Evolutionary conservation across 2,113 vertebrate species (phyloP), one percentile per base, ranked within the genome.

Genomic region (Desmodus rotundus): DNA sequence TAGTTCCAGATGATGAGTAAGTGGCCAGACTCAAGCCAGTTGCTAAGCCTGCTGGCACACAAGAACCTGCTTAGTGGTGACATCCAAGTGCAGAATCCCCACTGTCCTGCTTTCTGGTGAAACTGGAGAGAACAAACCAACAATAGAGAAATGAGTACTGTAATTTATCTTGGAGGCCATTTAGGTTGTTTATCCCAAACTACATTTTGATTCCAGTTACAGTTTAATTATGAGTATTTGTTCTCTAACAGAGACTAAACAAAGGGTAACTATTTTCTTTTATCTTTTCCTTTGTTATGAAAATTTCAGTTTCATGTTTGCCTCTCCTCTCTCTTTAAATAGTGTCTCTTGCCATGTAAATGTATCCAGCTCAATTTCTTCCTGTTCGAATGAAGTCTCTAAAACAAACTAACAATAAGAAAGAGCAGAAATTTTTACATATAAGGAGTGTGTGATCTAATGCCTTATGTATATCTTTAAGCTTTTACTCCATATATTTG

Each of bases 181-280:
- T 89, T 95, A 61, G 61, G 24, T 97, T 97, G 95, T 95, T 97
- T 97, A 96, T 93, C 87, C 96, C 70, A 89, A 94, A 72, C 88
- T 97, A 74, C 97, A 74, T 84, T 98, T 97, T 96, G 28, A 97
- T 97, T 94, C 94, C 50, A 77, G 61, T 93, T 98, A 97, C 94
- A 95, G 86, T 93, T 85, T 96, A 98, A 97, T 97, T 98, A 97
- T 95, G 97, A 98, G 96, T 97, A 92, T 97, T 98, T 98, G 72
- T 98, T 98, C 95, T 96, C 63, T 94, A 95, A 95, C 56, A 97
- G 77, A 97, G 73, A 97, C 73, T 98, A 98, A 98, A 97, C 67
- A 97, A 63, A 92, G 67, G 61, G 36, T 54, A 97, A 94, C 92
- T 97, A 82, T 98, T 97, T 92, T 89, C 76, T 97, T 98, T 97